Evolutionary conservation across 2,888 invertebrate species (phyloP), one percentile per base, ranked within the genome.

Genomic region (Leucophenga maculata): DNA sequence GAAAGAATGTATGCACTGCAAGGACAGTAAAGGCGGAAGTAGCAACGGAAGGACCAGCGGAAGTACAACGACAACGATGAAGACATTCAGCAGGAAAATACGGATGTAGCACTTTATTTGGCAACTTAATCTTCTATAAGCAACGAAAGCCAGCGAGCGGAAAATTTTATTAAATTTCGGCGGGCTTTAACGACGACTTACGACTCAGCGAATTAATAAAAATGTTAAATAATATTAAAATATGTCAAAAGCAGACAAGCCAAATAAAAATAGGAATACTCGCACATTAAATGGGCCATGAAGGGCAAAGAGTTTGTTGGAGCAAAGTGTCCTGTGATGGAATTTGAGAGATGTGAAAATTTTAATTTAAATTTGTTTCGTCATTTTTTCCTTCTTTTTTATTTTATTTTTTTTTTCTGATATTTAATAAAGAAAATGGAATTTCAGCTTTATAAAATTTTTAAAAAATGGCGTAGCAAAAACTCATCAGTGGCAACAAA

Each of bases 111-210:
- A 83, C 76, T 80, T 79, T 84, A 80, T 80, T 80, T 80, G 80
- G 83, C 80, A 80, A 84, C 83, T 80, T 80, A 80, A 80, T 80
- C 80, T 78, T 75, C 72, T 72, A 72, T 64, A 69, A 57, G 46
- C 59, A 22, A 66, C 48, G 9, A 67, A 65, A 2, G 67, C 67
- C 52, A 72, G 70, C 69, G 52, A 32, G 32, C 48, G 68, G 64
- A 44, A 39, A 31, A 69, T 83, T 77, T 84, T 84, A 80, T 84
- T 80, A 80, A 82, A 84, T 82, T 83, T 82, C 75, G 73, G 67
- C 72, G 18, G 60, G 11, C 60, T 39, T 39, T 39, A 59, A 59
- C 13, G 32, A 18, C 16, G 32, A 60, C 39, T 39, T 16, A 44
- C 20, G 22, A 54, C 9, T 20, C 18, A 54, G 18, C 11, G 22